Evolutionary conservation across 2,113 vertebrate genomes (phyloP).

Genomic region (Colistium nudipinnis): DNA sequence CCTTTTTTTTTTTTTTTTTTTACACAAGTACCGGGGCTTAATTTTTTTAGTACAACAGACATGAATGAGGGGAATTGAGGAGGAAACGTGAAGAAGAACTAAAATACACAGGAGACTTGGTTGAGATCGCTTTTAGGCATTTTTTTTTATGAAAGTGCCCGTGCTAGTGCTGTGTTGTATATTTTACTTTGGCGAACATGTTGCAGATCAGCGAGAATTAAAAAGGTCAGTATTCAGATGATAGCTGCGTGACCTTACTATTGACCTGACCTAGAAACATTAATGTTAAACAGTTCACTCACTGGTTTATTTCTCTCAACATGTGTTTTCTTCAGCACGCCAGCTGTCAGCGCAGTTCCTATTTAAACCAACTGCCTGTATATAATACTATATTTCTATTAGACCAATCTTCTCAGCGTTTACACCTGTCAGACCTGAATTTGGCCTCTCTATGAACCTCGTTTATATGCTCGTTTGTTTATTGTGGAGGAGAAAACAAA

Average conservation of each 20-base stretch:
- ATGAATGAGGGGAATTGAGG: constrained; percentile 48
- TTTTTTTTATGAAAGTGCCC: constrained; percentile 2
- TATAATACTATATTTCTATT: constrained; percentile 71
- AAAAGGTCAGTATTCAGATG: constrained; percentile 51
- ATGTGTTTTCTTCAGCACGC: constrained; percentile 54
- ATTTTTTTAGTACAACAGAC: constrained; percentile 62
- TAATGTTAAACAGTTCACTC: constrained; percentile 46
- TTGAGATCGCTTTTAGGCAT: constrained; percentile 4
- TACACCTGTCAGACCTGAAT: constrained; percentile 51
- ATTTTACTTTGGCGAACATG: constrained; percentile 54
- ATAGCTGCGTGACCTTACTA: constrained; percentile 61
- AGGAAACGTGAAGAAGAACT: constrained; percentile 21
- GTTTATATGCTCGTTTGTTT: constrained; percentile 74
- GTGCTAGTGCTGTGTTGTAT: constrained; percentile 50
- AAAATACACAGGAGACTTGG: constrained; percentile 23
- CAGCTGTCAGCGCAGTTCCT: constrained; percentile 60
- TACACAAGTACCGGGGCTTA: constrained; percentile 50
- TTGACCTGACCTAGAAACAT: constrained; percentile 64
- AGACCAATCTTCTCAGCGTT: constrained; percentile 55
- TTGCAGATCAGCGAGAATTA: constrained; percentile 55
- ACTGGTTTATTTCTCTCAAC: constrained; percentile 55
- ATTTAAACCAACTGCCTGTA: constrained; percentile 67
- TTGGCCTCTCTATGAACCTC: constrained; percentile 66
- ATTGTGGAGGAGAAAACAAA: constrained; percentile 64
- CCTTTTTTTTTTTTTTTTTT: constrained; percentile 29